Evolutionary conservation across 2,888 invertebrate species (phyloP).

Genomic region (Pantelozetes paolii): DNA sequence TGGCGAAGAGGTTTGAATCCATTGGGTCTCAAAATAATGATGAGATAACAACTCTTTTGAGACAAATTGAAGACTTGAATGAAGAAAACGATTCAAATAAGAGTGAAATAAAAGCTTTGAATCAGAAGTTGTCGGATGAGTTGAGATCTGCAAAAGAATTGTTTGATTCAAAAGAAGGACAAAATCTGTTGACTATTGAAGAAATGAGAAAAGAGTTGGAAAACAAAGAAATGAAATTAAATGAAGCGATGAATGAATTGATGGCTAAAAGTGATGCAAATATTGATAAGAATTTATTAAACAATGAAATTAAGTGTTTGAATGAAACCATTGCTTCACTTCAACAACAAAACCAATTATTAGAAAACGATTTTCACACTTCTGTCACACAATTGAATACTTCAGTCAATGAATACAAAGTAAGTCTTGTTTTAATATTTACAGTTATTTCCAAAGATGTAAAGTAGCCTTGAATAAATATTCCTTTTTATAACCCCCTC

Average conservation of each 20-base stretch:
- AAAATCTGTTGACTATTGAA: background rate
- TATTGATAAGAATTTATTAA: background rate
- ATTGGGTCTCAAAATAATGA: background rate
- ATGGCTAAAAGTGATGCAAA: slow-evolving; percentile 13
- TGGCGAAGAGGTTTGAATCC: background rate
- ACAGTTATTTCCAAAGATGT: too few species aligned
- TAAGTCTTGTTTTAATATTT: background rate
- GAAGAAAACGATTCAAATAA: slow-evolving; percentile 12
- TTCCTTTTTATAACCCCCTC: too few species aligned
- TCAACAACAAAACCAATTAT: background rate
- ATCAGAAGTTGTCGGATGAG: slow-evolving; percentile 79
- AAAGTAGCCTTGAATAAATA: too few species aligned
- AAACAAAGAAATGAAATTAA: background rate
- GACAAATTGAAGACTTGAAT: slow-evolving; percentile 1
- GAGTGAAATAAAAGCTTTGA: slow-evolving; percentile 58
- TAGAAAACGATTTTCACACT: background rate
- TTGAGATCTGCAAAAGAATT: slow-evolving; percentile 60
- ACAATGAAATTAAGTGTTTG: background rate
- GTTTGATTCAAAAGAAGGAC: background rate
- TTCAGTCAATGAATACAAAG: slow-evolving; percentile 7
- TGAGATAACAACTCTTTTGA: background rate
- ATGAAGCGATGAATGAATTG: slow-evolving; percentile 17
- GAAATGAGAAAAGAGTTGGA: slow-evolving; percentile 6
- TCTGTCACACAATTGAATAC: background rate
- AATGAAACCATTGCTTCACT: background rate